Conservation (phyloP, 2,888 invertebrate genomes). For the Masnerella sp. region DNA sequence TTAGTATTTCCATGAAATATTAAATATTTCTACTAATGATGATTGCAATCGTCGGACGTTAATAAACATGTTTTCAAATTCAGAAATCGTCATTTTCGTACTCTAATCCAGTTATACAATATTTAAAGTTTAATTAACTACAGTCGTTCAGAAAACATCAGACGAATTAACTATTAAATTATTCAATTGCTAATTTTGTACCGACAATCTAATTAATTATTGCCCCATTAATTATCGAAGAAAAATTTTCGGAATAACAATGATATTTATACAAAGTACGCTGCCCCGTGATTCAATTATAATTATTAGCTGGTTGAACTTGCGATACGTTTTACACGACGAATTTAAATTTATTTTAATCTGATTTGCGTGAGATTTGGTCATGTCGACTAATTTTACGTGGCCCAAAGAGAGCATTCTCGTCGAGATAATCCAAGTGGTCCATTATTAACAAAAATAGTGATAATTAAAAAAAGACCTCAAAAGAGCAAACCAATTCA, state of each 20-base stretch:
- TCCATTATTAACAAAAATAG: neutral
- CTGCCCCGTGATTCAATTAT: neutral
- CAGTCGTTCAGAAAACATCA: conserved; percentile 14
- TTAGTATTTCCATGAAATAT: too few species aligned
- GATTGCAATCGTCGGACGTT: too few species aligned
- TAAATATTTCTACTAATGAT: too few species aligned
- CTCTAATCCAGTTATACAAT: conserved; percentile 7
- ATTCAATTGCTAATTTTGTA: conserved; percentile 10
- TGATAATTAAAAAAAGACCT: conserved; percentile 12
- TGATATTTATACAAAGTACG: neutral
- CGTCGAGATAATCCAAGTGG: neutral
- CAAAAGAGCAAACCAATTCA: conserved; percentile 39
- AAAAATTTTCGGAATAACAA: conserved; percentile 6
- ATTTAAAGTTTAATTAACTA: conserved; percentile 18
- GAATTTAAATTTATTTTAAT: neutral
- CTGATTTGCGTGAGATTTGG: neutral
- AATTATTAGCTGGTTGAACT: too few species aligned
- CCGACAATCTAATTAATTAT: conserved; percentile 10
- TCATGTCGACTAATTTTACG: neutral
- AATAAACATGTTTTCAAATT: conserved; percentile 1
- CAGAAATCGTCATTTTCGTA: neutral
- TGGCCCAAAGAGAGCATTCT: too few species aligned
- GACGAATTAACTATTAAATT: conserved; percentile 19
- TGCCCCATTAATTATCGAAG: conserved; percentile 10
- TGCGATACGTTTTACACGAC: too few species aligned